Conservation (phyloP, 2,113 vertebrate genomes). For the Scartelaos histophorus region DNA sequence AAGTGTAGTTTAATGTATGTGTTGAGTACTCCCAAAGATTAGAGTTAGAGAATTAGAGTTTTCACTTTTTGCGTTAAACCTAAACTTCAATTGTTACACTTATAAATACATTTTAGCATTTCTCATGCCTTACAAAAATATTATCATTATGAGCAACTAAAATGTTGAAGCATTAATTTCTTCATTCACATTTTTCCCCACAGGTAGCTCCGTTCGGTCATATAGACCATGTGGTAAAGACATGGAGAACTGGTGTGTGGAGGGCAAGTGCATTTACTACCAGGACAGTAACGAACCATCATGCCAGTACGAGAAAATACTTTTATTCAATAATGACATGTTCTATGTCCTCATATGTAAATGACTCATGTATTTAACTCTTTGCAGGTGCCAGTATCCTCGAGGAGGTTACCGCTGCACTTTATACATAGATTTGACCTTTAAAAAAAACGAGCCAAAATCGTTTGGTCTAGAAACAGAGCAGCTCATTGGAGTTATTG, state of each 20-base stretch:
- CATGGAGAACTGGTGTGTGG: constrained; percentile 52
- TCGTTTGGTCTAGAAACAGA: too few relatives aligned
- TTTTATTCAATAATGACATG: not conserved
- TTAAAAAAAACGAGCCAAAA: too few relatives aligned
- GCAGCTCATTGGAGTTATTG: constrained; percentile 56
- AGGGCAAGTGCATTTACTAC: constrained; percentile 65
- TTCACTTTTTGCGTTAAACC: too few relatives aligned
- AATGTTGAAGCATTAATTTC: not conserved
- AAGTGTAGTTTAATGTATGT: not conserved
- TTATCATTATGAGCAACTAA: too few relatives aligned
- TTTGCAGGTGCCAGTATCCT: constrained; percentile 57
- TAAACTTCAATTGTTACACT: too few relatives aligned
- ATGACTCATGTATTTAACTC: constrained; percentile 8
- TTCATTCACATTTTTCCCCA: not conserved
- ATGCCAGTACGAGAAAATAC: constrained; percentile 67
- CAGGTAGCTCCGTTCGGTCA: constrained; percentile 32
- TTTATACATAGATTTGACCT: too few relatives aligned
- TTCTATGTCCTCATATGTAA: not conserved
- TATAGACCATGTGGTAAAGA: constrained; percentile 48
- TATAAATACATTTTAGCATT: too few relatives aligned
- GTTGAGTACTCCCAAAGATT: too few relatives aligned
- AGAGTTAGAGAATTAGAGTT: too few relatives aligned
- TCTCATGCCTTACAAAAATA: too few relatives aligned
- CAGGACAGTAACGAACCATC: constrained; percentile 56
- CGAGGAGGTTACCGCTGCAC: constrained; percentile 55